Conservation (phyloP, 2,113 vertebrate species). For the Neomonachus schauinslandi region DNA sequence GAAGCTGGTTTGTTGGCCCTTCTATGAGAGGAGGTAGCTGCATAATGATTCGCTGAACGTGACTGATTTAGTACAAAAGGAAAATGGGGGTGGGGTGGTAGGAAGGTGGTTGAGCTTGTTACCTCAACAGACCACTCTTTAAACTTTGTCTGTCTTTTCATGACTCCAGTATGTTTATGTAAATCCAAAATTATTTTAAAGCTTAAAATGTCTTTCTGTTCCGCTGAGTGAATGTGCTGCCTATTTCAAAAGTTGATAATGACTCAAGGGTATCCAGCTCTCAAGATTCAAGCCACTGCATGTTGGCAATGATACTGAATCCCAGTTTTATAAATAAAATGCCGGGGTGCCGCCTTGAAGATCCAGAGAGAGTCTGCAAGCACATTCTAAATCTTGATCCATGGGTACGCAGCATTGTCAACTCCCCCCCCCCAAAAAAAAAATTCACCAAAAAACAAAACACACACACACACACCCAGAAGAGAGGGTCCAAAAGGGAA, state of each 20-base stretch:
- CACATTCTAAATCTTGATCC: constrained; percentile 53
- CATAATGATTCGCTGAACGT: background rate
- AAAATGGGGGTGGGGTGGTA: background rate
- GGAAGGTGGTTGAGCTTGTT: background rate
- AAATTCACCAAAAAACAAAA: background rate
- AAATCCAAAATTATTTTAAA: constrained; percentile 59
- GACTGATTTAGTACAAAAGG: background rate
- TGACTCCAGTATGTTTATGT: background rate
- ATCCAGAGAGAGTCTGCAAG: constrained; percentile 82
- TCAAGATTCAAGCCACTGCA: constrained; percentile 82
- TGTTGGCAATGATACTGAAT: constrained; percentile 80
- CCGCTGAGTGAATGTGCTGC: constrained; percentile 54
- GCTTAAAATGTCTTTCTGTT: constrained; percentile 70
- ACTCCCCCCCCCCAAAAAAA: background rate
- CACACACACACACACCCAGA: background rate
- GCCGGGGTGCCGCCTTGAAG: constrained; percentile 79
- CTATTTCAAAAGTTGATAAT: constrained; percentile 84
- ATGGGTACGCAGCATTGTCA: constrained; percentile 45
- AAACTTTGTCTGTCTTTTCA: constrained; percentile 59
- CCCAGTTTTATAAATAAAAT: constrained; percentile 87
- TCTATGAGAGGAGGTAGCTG: background rate
- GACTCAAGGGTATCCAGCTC: constrained; percentile 82
- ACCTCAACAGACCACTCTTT: constrained; percentile 22
- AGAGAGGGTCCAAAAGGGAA: constrained; percentile 66
- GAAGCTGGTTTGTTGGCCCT: background rate